Evolutionary conservation across 2,797 vertebrate genomes (phyloP), one percentile per base, ranked within the genome.

Genomic region (Lutjanus campechanus): DNA sequence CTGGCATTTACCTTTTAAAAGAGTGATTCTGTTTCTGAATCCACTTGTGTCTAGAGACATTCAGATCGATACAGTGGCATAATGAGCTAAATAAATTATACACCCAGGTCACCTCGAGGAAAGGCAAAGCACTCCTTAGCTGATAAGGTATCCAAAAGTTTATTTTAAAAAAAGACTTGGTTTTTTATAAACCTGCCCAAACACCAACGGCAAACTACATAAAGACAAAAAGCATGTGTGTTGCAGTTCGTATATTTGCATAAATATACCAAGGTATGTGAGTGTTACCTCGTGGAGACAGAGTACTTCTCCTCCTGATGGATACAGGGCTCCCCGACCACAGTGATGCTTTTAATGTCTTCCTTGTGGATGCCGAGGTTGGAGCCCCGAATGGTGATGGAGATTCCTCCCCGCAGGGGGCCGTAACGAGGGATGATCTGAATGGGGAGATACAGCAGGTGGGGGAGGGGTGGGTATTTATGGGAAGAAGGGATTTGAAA

Each of bases 331-430:
- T 91, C 79, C 8, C 95, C 95, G 3, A 95, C 98, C 89, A 99
- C 98, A 0, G 55, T 96, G 93, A 99, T 93, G 60, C 60, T 94
- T 93, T 92, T 92, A 19, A 99, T 97, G 77, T 99, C 98, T 10
- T 95, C 94, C 25, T 96, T 95, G 72, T 84, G 93, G 91, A 98
- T 94, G 73, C 98, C 98, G 87, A 99, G 88, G 86, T 99, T 99
- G 60, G 97, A 97, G 77, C 98, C 98, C 7, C 93, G 95, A 92
- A 99, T 98, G 71, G 98, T 99, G 91, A 99, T 90, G 1, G 95
- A 95, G 88, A 99, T 97, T 86, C 97, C 97, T 61, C 98, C 98
- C 2, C 19, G 86, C 85, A 97, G 80, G 4, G 98, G 98, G 54
- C 98, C 98, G 0, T 90, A 97, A 74, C 86, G 92, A 40, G 98